Base-by-base conservation (phyloP, 2,888 invertebrate species). In the Polietes domitor region DNA sequence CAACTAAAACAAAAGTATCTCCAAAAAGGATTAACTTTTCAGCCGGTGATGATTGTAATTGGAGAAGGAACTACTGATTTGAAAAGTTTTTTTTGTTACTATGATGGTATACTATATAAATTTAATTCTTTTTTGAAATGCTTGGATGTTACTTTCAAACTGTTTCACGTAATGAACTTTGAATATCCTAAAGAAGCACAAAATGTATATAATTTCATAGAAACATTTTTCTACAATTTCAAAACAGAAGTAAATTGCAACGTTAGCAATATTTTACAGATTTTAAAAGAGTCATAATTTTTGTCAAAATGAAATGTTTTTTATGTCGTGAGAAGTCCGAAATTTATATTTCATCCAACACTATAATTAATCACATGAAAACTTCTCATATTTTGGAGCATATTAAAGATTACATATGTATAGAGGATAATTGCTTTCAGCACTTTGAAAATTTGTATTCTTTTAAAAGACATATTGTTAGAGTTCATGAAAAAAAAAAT, bases 401-500 rank as follows among this genome's bases (percentile, higher is more conserved):
- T 43, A 15, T 43, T 43, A 43, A 43, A 43, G n/a, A 71, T 43
- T 71, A 3, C 32, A 32, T 77, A 61, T 77, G 71, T 37, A 61
- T 37, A 61, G 71, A 77, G 50, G 43, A 77, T 71, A n/a, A 19
- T 24, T 79, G 72, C 53, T 50, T 79, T 10, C 50, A 72, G 41
- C 65, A 73, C 58, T 65, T 79, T 73, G 12, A 73, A 63, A 65
- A 79, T 73, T 73, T 75, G 26, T 61, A 75, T 63, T 24, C 75
- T 17, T 75, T 74, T 43, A 75, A 75, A 61, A 37, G 75, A 19
- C 75, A 61, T 61, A 63, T 75, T n/a, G 17, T 37, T 37, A 55
- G 55, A 32, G 53, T 73, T 17, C 53, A 55, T 24, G 73, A 73
- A 55, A 53, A 32, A 21, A 50, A 73, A 32, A n/a, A n/a, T 32